Conservation (phyloP, 1,140 invertebrate species). For the Homarus americanus region DNA sequence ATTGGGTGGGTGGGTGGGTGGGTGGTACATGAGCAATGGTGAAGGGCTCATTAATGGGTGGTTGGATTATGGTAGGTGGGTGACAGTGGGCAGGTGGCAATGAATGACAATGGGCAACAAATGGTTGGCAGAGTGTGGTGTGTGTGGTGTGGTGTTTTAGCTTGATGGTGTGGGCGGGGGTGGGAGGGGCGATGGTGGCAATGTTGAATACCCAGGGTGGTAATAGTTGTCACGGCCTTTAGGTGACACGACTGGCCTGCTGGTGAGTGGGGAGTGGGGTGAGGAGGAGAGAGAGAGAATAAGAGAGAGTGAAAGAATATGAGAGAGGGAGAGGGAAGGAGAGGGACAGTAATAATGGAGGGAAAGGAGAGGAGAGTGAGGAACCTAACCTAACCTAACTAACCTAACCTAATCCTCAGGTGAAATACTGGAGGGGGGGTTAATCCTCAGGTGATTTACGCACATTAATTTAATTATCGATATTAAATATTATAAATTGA, state of each 20-base stretch:
- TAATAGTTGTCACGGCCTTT: background rate
- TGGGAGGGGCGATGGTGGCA: background rate
- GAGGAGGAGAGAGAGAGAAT: slow-evolving; percentile 4
- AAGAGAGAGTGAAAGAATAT: slow-evolving; percentile 1
- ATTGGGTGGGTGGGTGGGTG: too few relatives aligned
- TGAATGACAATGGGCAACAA: background rate
- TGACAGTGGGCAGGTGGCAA: too few relatives aligned
- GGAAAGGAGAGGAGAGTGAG: background rate
- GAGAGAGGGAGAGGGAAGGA: background rate
- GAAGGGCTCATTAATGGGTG: background rate
- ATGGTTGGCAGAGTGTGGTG: background rate
- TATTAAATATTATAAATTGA: too few relatives aligned
- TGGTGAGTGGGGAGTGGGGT: background rate
- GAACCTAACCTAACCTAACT: too few relatives aligned
- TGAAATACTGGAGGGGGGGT: too few relatives aligned
- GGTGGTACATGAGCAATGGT: too few relatives aligned
- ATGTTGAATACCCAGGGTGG: background rate
- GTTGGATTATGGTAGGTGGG: too few relatives aligned
- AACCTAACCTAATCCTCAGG: too few relatives aligned
- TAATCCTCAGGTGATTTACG: too few relatives aligned
- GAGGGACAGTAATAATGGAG: background rate
- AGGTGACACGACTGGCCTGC: background rate
- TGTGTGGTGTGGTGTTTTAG: background rate
- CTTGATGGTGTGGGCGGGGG: background rate
- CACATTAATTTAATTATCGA: too few relatives aligned